Percentiles rank a stretch among this genome's conserved stretches.
Conservation (phyloP, 2,113 vertebrate species). For the Pseudorasbora parva region DNA sequence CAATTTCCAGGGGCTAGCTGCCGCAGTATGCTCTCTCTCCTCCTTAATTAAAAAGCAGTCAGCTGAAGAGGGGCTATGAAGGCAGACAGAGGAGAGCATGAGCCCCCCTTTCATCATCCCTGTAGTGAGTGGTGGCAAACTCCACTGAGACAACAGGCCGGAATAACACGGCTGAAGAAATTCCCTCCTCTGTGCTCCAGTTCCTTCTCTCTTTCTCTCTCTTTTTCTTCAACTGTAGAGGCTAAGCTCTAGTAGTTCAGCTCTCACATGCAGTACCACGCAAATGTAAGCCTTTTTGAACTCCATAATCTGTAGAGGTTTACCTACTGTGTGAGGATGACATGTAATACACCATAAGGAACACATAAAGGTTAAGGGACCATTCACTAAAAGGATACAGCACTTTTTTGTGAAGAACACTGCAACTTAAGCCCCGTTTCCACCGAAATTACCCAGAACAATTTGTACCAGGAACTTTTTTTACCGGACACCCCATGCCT, state of each 20-base stretch:
- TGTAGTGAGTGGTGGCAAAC: slow-evolving; percentile 36
- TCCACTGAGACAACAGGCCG: slow-evolving; percentile 44
- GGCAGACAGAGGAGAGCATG: slow-evolving; percentile 33
- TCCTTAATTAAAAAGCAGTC: slow-evolving; percentile 65
- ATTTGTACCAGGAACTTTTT: too few species aligned
- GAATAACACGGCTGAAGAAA: slow-evolving; percentile 45
- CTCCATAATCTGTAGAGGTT: background rate
- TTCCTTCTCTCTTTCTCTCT: background rate
- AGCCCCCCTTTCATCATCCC: slow-evolving; percentile 46
- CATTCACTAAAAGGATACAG: background rate
- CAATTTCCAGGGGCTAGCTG: slow-evolving; percentile 60
- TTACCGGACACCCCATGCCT: too few species aligned
- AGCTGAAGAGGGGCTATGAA: slow-evolving; percentile 58
- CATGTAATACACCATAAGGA: background rate
- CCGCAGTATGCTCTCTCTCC: slow-evolving; percentile 40
- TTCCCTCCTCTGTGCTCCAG: slow-evolving; percentile 12
- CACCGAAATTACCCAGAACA: too few species aligned
- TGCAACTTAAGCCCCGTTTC: too few species aligned
- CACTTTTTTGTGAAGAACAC: background rate
- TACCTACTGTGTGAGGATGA: background rate
- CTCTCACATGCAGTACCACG: background rate
- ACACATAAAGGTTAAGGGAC: background rate
- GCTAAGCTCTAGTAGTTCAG: slow-evolving; percentile 9
- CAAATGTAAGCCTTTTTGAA: background rate
- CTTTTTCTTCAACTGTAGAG: background rate